These are phyloP conservation scores for Bos javanicus DNA, from an alignment of 2,113 vertebrate genomes.

Conservation along the genomic window DNA sequence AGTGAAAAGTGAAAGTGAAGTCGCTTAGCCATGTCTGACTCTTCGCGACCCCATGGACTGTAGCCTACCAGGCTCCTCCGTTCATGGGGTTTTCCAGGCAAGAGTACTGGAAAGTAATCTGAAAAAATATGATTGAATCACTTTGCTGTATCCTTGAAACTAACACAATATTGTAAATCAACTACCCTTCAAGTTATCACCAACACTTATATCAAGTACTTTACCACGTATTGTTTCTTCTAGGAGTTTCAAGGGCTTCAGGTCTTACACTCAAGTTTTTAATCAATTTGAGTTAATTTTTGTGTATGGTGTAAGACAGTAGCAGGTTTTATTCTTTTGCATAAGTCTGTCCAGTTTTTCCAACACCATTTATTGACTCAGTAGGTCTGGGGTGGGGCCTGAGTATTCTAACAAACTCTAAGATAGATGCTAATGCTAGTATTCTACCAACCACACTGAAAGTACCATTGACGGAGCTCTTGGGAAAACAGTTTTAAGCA, in stretches of 20 bases:
- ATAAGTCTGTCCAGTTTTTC: neutral
- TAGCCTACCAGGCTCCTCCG: too few species aligned
- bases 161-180: neutral
- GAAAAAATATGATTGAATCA: neutral
- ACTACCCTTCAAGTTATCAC: neutral
- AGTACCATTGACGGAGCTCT: neutral
- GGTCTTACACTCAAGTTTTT: neutral
- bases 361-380: neutral
- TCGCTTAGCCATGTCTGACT: rapidly evolving
- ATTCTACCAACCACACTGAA: neutral
- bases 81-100: too few species aligned
- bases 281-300: neutral
- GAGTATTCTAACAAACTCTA: neutral
- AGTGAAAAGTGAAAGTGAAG: too few species aligned
- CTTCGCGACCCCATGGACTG: rapidly evolving
- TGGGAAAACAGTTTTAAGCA: neutral
- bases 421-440: neutral
- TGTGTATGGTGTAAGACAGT: neutral
- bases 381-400: neutral
- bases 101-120: neutral
- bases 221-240: neutral
- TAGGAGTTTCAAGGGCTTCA: neutral
- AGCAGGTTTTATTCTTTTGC: neutral
- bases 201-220: neutral
- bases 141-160: neutral